These are phyloP conservation scores for Pionites leucogaster DNA, from an alignment of 2,113 vertebrate species.

Conservation along the genomic window DNA sequence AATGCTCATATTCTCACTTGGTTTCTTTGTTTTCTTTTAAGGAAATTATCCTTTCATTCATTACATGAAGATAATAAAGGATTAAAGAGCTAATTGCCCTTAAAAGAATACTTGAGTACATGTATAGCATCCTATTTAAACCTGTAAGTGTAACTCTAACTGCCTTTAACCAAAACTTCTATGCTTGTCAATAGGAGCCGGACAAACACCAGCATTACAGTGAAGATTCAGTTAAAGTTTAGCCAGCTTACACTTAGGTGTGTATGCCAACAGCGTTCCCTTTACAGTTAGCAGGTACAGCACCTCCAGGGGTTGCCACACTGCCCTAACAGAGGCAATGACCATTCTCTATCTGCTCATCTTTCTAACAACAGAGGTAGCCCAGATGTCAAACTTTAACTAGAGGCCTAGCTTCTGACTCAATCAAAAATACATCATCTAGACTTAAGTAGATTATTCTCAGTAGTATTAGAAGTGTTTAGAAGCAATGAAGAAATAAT, in stretches of 20 bases:
- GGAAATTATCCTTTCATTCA: background rate
- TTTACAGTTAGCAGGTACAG: background rate
- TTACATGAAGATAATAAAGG: background rate
- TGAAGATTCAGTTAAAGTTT: background rate
- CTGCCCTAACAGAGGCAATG: background rate
- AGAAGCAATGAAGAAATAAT: background rate
- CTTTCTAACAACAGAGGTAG: background rate
- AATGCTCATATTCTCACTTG: background rate
- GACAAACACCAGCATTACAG: background rate
- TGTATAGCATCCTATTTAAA: background rate
- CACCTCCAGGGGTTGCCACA: background rate
- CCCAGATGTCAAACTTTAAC: background rate
- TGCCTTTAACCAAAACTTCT: background rate
- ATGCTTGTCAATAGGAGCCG: background rate
- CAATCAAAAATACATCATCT: background rate
- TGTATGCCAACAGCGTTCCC: background rate
- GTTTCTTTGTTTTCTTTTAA: background rate
- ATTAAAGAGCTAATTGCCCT: background rate
- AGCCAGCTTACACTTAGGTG: background rate
- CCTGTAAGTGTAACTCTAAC: background rate
- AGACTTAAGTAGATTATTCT: background rate
- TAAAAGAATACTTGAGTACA: background rate
- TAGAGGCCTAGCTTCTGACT: background rate
- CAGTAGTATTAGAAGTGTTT: background rate
- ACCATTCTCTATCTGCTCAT: too few species aligned